Percentiles rank a stretch among this genome's conserved stretches.
Evolutionary conservation across 2,797 vertebrate genomes (phyloP).

Genomic region (Esox lucius): DNA sequence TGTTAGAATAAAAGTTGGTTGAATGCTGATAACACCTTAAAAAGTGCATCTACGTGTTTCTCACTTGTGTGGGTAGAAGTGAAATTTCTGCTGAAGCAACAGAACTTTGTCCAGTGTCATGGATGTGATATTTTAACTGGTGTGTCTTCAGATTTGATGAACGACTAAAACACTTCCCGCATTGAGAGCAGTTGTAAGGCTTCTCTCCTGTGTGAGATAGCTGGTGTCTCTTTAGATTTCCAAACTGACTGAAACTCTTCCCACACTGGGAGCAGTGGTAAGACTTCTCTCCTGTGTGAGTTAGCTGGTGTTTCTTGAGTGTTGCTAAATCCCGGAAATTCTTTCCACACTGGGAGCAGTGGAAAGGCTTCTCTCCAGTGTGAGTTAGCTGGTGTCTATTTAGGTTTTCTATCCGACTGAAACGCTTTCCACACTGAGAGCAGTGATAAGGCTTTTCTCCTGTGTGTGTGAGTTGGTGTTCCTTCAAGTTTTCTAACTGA

Average conservation of each 20-base stretch:
- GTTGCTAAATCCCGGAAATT: not conserved
- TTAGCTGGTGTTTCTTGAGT: not conserved
- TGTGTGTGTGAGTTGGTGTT: slow-evolving; percentile 1
- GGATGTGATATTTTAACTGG: not conserved
- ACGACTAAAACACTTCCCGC: not conserved
- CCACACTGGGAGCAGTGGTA: slow-evolving; percentile 3
- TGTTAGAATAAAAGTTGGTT: too few relatives aligned
- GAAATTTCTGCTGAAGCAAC: not conserved
- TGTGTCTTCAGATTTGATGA: not conserved
- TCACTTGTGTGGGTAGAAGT: not conserved
- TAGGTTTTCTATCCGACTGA: not conserved
- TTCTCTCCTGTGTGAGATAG: not conserved
- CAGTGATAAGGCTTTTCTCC: slow-evolving; percentile 4
- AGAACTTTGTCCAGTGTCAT: not conserved
- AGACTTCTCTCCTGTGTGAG: not conserved
- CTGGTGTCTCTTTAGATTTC: not conserved
- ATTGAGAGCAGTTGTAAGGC: not conserved
- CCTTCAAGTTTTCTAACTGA: not conserved
- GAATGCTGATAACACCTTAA: not conserved
- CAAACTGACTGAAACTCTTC: not conserved
- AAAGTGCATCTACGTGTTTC: not conserved
- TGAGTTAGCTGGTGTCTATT: not conserved
- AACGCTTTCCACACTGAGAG: not conserved
- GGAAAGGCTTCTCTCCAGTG: not conserved
- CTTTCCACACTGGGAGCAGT: not conserved